phyloP scores from a whole-genome alignment of 1,140 invertebrate genomes.

The Drosophila bifasciata region DNA sequence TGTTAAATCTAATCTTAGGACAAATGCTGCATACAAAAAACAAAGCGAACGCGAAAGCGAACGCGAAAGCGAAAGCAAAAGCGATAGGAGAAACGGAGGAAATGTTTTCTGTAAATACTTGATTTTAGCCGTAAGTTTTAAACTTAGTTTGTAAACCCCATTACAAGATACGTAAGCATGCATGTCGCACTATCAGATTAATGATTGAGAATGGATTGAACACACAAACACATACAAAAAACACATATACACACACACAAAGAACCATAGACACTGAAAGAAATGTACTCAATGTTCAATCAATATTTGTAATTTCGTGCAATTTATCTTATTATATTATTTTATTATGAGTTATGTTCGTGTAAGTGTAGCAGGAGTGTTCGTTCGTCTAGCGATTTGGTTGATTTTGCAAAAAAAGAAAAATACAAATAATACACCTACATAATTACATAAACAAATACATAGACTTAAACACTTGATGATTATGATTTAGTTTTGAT shows the following conservation, averaged over 20 bases:
- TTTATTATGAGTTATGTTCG: constrained; percentile 25
- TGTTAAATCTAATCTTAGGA: constrained; percentile 62
- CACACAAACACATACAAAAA: constrained; percentile 22
- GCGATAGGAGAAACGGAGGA: constrained; percentile 1
- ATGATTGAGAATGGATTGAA: constrained; percentile 13
- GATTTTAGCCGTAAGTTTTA: constrained; percentile 59
- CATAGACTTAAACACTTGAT: constrained; percentile 18
- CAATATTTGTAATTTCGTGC: constrained; percentile 52
- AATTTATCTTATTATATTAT: constrained; percentile 49
- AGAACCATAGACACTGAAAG: constrained; percentile 8
- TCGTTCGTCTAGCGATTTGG: constrained; percentile 20
- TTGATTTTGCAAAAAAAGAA: background rate
- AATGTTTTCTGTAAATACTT: constrained; percentile 49
- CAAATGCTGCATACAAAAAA: constrained; percentile 40
- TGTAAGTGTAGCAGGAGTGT: background rate
- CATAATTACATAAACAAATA: constrained; percentile 6
- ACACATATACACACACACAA: constrained; percentile 28
- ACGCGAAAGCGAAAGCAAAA: constrained; percentile 15
- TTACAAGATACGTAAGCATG: constrained; percentile 74
- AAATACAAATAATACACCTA: constrained; percentile 4
- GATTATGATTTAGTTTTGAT: constrained; percentile 33
- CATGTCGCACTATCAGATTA: constrained; percentile 54
- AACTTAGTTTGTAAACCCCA: constrained; percentile 41
- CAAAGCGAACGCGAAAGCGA: constrained; percentile 6
- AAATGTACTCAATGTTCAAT: constrained; percentile 58